Conservation (phyloP, 1,140 invertebrate species). For the Gonatopus flavifemur region DNA sequence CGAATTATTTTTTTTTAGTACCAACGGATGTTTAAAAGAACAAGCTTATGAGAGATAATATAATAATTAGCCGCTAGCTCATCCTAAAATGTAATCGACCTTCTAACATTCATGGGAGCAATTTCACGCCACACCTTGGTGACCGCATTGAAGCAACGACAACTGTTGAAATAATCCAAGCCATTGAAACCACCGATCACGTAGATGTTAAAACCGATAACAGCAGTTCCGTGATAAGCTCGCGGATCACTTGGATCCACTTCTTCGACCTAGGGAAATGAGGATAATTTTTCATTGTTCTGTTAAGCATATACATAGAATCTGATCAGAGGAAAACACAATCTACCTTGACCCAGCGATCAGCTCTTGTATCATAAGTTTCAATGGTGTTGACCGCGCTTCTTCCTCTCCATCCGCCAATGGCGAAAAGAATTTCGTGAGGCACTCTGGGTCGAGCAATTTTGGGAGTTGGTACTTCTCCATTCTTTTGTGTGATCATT, state of each 20-base stretch:
- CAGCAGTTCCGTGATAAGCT: slow-evolving; percentile 72
- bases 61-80: slow-evolving; percentile 15
- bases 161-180: slow-evolving; percentile 66
- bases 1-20: too few relatives aligned
- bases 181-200: slow-evolving; percentile 72
- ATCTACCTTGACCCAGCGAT: slow-evolving; percentile 69
- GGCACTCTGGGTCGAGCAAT: slow-evolving; percentile 69
- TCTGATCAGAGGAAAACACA: neutral
- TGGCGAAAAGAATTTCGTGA: slow-evolving; percentile 70
- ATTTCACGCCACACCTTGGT: slow-evolving; percentile 66
- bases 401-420: slow-evolving; percentile 76
- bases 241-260: slow-evolving; percentile 65
- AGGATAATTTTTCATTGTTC: neutral
- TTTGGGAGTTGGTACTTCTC: slow-evolving; percentile 65
- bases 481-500: slow-evolving; percentile 65
- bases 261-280: slow-evolving; percentile 53
- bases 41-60: too few relatives aligned
- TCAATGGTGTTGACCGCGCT: slow-evolving; percentile 74
- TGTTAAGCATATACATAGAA: neutral
- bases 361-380: slow-evolving; percentile 76
- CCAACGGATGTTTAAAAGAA: too few relatives aligned
- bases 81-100: slow-evolving; percentile 43
- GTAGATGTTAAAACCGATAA: slow-evolving; percentile 68
- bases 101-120: slow-evolving; percentile 66
- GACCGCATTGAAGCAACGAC: slow-evolving; percentile 67